These are phyloP conservation scores for Xyrauchen texanus DNA, from an alignment of 2,113 vertebrate genomes.

Conservation along the genomic window DNA sequence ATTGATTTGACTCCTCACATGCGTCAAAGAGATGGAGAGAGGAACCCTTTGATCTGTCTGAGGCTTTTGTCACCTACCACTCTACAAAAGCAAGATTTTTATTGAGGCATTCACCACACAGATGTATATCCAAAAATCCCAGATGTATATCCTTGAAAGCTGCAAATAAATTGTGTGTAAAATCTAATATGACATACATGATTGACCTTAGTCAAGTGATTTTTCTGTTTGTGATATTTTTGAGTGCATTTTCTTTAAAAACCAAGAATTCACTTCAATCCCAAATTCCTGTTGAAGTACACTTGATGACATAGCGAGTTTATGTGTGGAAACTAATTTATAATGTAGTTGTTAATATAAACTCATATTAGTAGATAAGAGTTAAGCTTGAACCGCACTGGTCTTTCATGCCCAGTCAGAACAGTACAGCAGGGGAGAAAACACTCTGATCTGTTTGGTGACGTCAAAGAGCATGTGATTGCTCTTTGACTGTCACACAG, in stretches of 20 bases:
- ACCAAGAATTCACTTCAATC: neutral
- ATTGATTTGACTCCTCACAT: conserved; percentile 54
- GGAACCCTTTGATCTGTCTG: conserved; percentile 13
- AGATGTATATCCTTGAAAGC: too few species aligned
- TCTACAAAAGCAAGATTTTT: neutral
- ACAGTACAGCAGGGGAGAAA: conserved; percentile 22
- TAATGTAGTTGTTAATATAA: neutral
- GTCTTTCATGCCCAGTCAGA: conserved; percentile 48
- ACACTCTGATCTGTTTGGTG: conserved; percentile 16
- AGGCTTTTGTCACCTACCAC: neutral
- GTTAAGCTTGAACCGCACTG: neutral
- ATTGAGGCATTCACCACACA: neutral
- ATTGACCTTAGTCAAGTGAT: too few species aligned
- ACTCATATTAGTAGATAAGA: neutral
- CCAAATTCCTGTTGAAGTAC: neutral
- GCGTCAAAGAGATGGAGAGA: conserved; percentile 37
- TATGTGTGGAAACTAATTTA: too few species aligned
- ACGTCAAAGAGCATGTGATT: conserved; percentile 5
- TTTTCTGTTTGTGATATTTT: neutral
- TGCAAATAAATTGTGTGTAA: neutral
- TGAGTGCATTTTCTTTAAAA: neutral
- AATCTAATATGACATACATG: too few species aligned
- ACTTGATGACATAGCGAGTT: neutral
- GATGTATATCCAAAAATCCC: neutral
- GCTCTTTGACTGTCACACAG: neutral